These are phyloP conservation scores for Eilema griseolum DNA, from an alignment of 2,888 invertebrate genomes.

Conservation along the genomic window DNA sequence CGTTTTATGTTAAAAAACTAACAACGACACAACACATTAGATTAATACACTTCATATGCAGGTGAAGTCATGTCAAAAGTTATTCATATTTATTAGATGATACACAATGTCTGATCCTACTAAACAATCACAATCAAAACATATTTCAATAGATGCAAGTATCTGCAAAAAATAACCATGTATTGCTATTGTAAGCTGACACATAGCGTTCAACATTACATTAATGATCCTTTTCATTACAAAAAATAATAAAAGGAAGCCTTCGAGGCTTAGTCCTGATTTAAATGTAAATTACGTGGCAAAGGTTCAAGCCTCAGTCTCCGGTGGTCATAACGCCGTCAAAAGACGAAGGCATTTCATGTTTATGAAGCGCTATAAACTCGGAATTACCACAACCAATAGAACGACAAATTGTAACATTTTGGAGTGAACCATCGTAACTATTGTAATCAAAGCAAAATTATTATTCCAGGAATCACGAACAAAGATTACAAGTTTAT, in stretches of 20 bases:
- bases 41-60: not conserved
- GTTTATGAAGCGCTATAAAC: conserved; percentile 59
- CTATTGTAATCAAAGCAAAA: conserved; percentile 44
- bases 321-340: conserved; percentile 54
- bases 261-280: conserved; percentile 56
- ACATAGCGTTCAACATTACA: conserved; percentile 31
- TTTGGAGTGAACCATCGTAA: conserved; percentile 34
- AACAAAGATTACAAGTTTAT: conserved; percentile 30
- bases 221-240: conserved; percentile 53
- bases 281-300: conserved; percentile 68
- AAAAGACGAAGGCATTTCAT: conserved; percentile 57
- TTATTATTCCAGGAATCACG: conserved; percentile 36
- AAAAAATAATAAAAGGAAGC: conserved; percentile 40
- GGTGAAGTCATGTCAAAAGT: not conserved
- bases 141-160: not conserved
- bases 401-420: conserved; percentile 35
- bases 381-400: conserved; percentile 36
- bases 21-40: not conserved
- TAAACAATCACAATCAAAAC: not conserved
- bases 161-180: not conserved
- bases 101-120: not conserved
- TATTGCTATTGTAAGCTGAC: not conserved
- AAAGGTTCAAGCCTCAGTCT: conserved; percentile 54
- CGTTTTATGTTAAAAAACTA: too few species aligned
- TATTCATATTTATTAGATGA: not conserved